Base-by-base conservation (phyloP, 1,140 invertebrate genomes). In the Ylistrum balloti region DNA sequence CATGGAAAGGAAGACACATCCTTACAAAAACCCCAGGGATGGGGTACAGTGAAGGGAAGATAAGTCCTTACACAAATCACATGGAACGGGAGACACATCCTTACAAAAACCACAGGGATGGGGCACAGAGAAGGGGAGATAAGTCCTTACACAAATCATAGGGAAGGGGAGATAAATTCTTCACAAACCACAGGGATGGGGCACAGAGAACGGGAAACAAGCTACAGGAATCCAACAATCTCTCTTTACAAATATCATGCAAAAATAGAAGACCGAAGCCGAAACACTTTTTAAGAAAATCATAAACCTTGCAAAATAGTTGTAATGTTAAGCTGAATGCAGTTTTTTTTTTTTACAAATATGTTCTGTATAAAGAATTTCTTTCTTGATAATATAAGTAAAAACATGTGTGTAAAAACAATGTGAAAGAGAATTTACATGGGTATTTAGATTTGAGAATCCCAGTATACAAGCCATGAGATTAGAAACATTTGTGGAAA, bases 371-470 rank as follows among this genome's bases (percentile, higher is more conserved):
- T 17, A n/a, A n/a, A 74, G 56, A 74, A 74, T n/a, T 74, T 74
- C 56, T 48, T 48, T 48, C 45, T 74, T n/a, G 2, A 17, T 28
- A n/a, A 74, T 28, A 28, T 74, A 74, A 74, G 56, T 74, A 74
- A 74, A n/a, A 74, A 74, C 56, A 74, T 74, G 56, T 74, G 56
- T 74, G n/a, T 74, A 28, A 74, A 74, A 74, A 74, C 56, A 74
- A 74, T 74, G 56, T 74, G 56, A 74, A 74, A 74, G 5, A 74
- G 56, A 74, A n/a, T 74, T 74, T 17, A 74, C 56, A 74, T 74
- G 56, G 56, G 28, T 28, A 17, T 74, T 28, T 9, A 74, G 56
- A 28, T 74, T 74, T 74, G 22, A 74, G 56, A n/a, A 74, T 28
- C 56, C 22, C 17, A 17, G 2, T 48, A 2, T 48, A 48, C 45